Conservation (phyloP, 2,888 invertebrate genomes). For the Drosophila nr. perissopoda region DNA sequence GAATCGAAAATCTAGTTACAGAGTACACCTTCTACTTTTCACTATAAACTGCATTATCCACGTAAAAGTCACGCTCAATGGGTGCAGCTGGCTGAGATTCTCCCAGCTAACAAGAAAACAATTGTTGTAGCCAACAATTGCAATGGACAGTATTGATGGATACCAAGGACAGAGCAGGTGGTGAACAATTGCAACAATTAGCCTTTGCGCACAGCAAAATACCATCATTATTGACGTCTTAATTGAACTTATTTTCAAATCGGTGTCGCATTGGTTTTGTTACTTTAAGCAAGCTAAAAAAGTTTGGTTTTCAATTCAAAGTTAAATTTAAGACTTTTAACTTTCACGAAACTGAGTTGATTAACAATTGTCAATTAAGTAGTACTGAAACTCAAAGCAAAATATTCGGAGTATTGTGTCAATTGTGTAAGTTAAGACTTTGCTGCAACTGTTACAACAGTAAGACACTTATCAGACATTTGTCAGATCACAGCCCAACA, state of each 20-base stretch:
- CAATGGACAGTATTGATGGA: slow-evolving; percentile 22
- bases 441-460: no score
- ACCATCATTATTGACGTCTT: background rate
- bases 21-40: background rate
- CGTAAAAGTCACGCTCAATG: slow-evolving; percentile 1
- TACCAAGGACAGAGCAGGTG: slow-evolving; percentile 9
- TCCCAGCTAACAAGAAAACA: background rate
- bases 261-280: background rate
- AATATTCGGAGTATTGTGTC: background rate
- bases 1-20: slow-evolving; percentile 10
- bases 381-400: background rate
- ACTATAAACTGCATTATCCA: slow-evolving; percentile 11
- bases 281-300: background rate
- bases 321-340: background rate
- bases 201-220: background rate
- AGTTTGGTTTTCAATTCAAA: background rate
- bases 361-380: background rate
- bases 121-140: slow-evolving; percentile 36
- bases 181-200: slow-evolving; percentile 18
- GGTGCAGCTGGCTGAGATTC: background rate
- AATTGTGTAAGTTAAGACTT: no score
- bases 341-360: background rate
- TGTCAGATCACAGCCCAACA: background rate
- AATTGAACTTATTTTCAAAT: background rate
- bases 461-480: background rate